Evolutionary conservation across 2,797 vertebrate genomes (phyloP).

Genomic region (Tolypeutes matacus): DNA sequence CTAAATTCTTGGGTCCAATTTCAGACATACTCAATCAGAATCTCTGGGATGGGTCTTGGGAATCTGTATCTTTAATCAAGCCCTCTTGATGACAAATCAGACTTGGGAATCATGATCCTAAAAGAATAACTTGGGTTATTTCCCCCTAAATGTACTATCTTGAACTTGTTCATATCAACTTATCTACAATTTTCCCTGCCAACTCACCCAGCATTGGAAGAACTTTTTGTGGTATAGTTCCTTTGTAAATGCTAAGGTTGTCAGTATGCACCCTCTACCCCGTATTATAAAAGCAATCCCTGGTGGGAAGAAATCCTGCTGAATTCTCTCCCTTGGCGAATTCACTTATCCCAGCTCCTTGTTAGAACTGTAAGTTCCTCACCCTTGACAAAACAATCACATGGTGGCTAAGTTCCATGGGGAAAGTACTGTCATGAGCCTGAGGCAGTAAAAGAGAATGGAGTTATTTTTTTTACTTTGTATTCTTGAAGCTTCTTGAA

Average conservation of each 20-base stretch:
- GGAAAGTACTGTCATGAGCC: background rate
- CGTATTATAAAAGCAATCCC: background rate
- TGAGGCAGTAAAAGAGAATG: background rate
- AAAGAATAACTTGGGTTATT: slow-evolving; percentile 43
- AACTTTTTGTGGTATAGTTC: background rate
- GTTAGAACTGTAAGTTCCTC: background rate
- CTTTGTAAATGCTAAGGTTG: background rate
- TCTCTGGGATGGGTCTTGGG: background rate
- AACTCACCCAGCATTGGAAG: background rate
- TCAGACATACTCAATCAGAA: background rate
- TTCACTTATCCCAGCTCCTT: background rate
- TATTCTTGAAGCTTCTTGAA: slow-evolving; percentile 26
- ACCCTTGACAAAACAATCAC: background rate
- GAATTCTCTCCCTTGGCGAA: background rate
- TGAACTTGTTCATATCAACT: background rate
- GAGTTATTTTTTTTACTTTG: background rate
- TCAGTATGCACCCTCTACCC: background rate
- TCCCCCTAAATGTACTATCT: background rate
- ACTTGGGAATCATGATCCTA: background rate
- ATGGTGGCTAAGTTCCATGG: background rate
- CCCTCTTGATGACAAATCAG: slow-evolving; percentile 18
- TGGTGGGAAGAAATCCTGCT: background rate
- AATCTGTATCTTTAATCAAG: background rate
- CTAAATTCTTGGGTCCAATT: background rate
- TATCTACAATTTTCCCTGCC: background rate